Evolutionary conservation across 2,888 invertebrate genomes (phyloP).

Genomic region (Spisula subtruncata): DNA sequence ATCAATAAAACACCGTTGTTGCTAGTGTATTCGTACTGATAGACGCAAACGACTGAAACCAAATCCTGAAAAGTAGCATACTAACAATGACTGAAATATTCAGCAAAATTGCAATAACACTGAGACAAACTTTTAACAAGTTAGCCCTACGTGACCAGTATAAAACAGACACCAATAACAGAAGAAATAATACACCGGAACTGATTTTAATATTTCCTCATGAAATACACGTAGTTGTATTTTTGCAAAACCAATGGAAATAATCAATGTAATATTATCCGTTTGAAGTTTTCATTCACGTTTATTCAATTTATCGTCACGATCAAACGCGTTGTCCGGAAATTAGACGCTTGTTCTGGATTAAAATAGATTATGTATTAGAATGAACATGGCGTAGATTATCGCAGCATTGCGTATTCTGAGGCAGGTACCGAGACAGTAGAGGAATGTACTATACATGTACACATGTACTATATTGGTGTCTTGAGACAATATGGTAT

Average conservation of each 20-base stretch:
- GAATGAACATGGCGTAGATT: background rate
- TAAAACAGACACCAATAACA: background rate
- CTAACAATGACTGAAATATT: no score
- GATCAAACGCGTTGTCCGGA: conserved; percentile 17
- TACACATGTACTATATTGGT: conserved; percentile 8
- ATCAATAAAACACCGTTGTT: no score
- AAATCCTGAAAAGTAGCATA: no score
- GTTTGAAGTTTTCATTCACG: conserved; percentile 3
- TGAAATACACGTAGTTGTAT: background rate
- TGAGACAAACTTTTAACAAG: no score
- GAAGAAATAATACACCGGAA: background rate
- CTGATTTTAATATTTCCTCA: background rate
- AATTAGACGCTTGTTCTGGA: conserved; percentile 4
- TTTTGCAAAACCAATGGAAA: background rate
- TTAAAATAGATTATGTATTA: conserved; percentile 24
- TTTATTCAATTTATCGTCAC: background rate
- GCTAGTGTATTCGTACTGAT: no score
- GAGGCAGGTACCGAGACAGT: conserved; percentile 13
- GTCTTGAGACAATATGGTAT: conserved; percentile 27
- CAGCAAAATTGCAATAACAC: no score
- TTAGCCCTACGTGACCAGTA: background rate
- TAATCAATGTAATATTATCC: background rate
- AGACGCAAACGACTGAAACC: no score
- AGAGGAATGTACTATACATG: background rate
- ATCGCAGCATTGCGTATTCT: background rate